Evolutionary conservation across 2,888 invertebrate species (phyloP).

Genomic region (Caenorhabditis plicata): DNA sequence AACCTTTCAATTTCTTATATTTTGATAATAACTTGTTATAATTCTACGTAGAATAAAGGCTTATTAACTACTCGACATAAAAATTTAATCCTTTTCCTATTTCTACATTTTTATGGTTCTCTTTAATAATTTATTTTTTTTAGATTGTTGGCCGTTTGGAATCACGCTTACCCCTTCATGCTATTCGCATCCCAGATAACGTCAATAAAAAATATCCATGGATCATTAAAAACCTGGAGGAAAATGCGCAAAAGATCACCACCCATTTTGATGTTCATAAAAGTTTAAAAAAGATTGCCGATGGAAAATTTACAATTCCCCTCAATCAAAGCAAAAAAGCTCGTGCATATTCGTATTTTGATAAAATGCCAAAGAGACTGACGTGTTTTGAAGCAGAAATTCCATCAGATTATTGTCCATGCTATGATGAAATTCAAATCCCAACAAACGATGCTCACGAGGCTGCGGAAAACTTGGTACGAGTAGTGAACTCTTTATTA

Average conservation of each 20-base stretch:
- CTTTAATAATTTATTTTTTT: too few relatives aligned
- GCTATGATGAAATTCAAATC: slow-evolving; percentile 45
- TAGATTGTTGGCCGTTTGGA: slow-evolving; percentile 68
- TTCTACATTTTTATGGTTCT: too few relatives aligned
- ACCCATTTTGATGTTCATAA: slow-evolving; percentile 68
- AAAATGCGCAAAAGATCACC: slow-evolving; percentile 65
- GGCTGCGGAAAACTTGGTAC: slow-evolving; percentile 24
- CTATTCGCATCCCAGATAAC: slow-evolving; percentile 64
- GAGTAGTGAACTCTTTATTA: slow-evolving; percentile 16
- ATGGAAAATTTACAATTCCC: slow-evolving; percentile 9
- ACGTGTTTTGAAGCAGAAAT: slow-evolving; percentile 49
- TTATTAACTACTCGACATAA: too few relatives aligned
- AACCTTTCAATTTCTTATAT: too few relatives aligned
- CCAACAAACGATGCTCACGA: slow-evolving; percentile 30
- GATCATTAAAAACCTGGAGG: slow-evolving; percentile 53
- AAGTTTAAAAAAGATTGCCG: slow-evolving; percentile 52
- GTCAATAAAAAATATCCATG: slow-evolving; percentile 62
- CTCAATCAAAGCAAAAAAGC: slow-evolving; percentile 3
- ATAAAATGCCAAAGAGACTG: slow-evolving; percentile 29
- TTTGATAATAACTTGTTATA: too few relatives aligned
- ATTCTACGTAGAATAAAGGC: too few relatives aligned
- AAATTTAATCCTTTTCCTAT: too few relatives aligned
- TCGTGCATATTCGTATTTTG: slow-evolving; percentile 33
- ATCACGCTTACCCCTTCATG: slow-evolving; percentile 67
- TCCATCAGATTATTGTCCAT: slow-evolving; percentile 56